Evolutionary conservation across 2,888 invertebrate genomes (phyloP).

Genomic region (Dynastes tityus): DNA sequence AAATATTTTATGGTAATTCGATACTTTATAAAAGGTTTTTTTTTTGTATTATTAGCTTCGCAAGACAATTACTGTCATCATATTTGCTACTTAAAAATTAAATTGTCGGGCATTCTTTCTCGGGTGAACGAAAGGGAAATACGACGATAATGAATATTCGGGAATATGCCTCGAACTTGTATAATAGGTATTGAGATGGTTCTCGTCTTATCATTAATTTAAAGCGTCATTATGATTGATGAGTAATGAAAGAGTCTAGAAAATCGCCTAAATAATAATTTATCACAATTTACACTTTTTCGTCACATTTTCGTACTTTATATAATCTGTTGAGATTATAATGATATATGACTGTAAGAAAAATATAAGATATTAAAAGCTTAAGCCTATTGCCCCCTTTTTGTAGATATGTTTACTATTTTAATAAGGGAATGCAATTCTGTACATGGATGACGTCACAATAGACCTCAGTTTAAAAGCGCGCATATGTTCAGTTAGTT

Average conservation of each 20-base stretch:
- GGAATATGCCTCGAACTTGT: neutral
- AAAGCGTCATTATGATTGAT: neutral
- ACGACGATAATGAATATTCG: neutral
- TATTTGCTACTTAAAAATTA: neutral
- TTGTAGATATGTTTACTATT: too few relatives aligned
- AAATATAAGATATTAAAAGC: too few relatives aligned
- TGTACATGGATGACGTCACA: too few relatives aligned
- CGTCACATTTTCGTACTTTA: too few relatives aligned
- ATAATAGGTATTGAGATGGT: neutral
- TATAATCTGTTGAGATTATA: too few relatives aligned
- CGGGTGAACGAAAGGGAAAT: neutral
- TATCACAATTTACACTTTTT: neutral
- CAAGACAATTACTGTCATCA: neutral
- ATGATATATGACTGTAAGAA: too few relatives aligned
- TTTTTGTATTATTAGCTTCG: neutral
- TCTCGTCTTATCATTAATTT: constrained; percentile 1
- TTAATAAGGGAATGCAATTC: too few relatives aligned
- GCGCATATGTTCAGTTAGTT: too few relatives aligned
- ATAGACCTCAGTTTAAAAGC: too few relatives aligned
- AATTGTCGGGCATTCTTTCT: neutral
- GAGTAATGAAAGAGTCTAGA: neutral
- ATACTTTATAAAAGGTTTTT: neutral
- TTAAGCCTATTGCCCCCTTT: too few relatives aligned
- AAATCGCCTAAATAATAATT: neutral
- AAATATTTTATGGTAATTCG: neutral